Base-by-base conservation (phyloP, 2,888 invertebrate genomes). In the Adela reaumurella region DNA sequence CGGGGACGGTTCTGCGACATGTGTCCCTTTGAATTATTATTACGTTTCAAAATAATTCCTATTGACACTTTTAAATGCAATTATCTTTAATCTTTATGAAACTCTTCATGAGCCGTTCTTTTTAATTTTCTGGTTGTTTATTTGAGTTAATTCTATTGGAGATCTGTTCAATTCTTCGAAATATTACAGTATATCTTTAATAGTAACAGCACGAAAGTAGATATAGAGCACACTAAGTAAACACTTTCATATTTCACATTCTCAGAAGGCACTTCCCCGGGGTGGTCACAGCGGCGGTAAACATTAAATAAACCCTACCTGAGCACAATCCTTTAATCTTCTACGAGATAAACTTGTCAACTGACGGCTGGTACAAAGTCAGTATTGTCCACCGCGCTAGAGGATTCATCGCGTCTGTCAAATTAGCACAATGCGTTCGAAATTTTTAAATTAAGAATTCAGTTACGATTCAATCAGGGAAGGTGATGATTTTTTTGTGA, bases 401-500 rank as follows among this genome's bases (percentile, higher is more conserved):
- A 35, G 35, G 3, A 8, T 35, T 59, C 54, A 41, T 35, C 14
- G 41, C 64, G 65, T 62, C 63, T 66, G 76, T 76, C 77, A 74
- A 62, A 69, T 74, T 72, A 70, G 62, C 56, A 67, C 65, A 70
- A 70, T 16, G 19, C 19, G 17, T 3, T 8, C 2, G 3, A 17
- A 19, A n/a, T 69, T 64, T 62, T 64, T 63, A 62, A 64, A 68
- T 69, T 66, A 67, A 67, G 64, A 64, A 63, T 58, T 62, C n/a
- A 57, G 53, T 55, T 56, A 53, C 43, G 67, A 67, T 67, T 65
- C 59, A 59, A 60, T 62, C 63, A 59, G 55, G 52, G 48, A 57
- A 56, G 43, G 62, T 63, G 65, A 64, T 64, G 60, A 65, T 66
- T 67, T 72, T 68, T 35, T 72, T 68, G n/a, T 72, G 68, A 69